phyloP scores from a whole-genome alignment of 2,888 invertebrate species.

The Drosophila maculinotata region DNA sequence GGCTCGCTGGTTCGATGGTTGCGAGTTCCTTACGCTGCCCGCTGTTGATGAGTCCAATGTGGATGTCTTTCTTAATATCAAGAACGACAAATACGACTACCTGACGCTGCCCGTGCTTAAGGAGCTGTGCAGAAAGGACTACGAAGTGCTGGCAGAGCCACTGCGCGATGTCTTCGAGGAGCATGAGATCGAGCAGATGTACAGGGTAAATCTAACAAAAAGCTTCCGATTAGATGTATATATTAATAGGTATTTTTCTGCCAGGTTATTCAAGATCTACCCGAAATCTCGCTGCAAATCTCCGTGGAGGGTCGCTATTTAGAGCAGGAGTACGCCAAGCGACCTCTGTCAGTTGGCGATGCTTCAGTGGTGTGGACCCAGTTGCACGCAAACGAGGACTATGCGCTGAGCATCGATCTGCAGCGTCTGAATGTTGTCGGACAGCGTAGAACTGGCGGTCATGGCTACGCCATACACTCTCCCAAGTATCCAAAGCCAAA shows the following conservation, averaged over 20 bases:
- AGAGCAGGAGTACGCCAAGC: conserved; percentile 67
- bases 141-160: conserved; percentile 87
- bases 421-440: conserved; percentile 86
- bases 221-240: too few relatives aligned
- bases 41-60: conserved; percentile 89
- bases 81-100: conserved; percentile 74
- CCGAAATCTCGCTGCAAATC: conserved; percentile 87
- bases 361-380: conserved; percentile 86
- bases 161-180: conserved; percentile 89
- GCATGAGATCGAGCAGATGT: conserved; percentile 89
- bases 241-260: not conserved
- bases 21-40: conserved; percentile 91
- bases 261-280: conserved; percentile 88
- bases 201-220: conserved; percentile 85
- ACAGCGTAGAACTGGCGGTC: conserved; percentile 72
- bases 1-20: conserved; percentile 93
- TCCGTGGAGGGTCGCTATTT: conserved; percentile 87
- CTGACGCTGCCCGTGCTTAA: conserved; percentile 82
- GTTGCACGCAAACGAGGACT: conserved; percentile 90
- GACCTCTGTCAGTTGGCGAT: conserved; percentile 83
- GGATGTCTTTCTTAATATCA: conserved; percentile 86
- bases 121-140: conserved; percentile 86
- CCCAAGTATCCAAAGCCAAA: conserved; percentile 96
- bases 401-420: conserved; percentile 88
- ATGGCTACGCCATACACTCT: conserved; percentile 89